Conservation (phyloP, 2,113 vertebrate genomes). For the Phalacrocorax aristotelis region DNA sequence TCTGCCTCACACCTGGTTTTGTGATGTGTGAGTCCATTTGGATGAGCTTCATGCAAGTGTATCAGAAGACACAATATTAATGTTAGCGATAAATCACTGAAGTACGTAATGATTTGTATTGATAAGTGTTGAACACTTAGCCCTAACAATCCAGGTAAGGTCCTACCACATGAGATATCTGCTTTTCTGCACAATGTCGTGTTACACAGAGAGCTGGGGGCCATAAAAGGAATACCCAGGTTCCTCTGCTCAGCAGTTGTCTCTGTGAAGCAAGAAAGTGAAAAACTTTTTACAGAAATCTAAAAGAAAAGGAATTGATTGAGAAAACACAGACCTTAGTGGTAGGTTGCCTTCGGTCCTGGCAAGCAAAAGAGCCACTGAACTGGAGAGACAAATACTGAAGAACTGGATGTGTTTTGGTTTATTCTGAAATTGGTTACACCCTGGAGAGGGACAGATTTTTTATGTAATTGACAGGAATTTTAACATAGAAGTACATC, state of each 20-base stretch:
- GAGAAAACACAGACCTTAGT: neutral
- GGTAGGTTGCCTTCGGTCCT: neutral
- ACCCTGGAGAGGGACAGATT: neutral
- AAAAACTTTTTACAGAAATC: neutral
- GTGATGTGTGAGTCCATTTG: neutral
- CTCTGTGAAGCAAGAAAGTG: neutral
- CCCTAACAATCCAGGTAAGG: neutral
- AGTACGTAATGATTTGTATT: neutral
- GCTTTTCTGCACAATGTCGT: neutral
- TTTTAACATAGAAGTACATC: neutral
- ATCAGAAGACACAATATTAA: neutral
- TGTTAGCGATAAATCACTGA: neutral
- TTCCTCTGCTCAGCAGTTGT: neutral
- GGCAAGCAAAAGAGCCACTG: neutral
- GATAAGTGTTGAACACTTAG: neutral
- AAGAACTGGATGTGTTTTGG: neutral
- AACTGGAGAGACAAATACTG: neutral
- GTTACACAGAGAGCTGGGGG: neutral
- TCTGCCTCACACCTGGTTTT: neutral
- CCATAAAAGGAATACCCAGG: neutral
- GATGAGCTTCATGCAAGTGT: neutral
- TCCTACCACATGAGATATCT: neutral
- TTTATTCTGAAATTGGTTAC: slow-evolving; percentile 1
- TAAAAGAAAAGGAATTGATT: neutral
- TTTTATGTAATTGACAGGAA: neutral